Evolutionary conservation across 2,888 invertebrate genomes (phyloP).

Genomic region (Eupithecia pulchellata): DNA sequence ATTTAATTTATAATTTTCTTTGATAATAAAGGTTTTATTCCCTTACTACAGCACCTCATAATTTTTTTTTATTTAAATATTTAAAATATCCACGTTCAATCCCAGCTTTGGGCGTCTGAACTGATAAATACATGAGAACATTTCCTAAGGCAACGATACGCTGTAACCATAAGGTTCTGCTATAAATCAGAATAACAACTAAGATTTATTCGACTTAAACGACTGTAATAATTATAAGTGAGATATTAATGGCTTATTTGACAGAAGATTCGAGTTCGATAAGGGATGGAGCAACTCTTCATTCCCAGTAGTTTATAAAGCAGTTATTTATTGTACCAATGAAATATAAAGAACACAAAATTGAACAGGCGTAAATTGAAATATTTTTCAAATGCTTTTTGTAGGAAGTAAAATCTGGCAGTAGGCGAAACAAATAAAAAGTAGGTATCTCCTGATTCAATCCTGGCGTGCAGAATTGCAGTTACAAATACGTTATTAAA

Average conservation of each 20-base stretch:
- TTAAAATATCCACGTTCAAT: too few relatives aligned
- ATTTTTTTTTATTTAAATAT: too few relatives aligned
- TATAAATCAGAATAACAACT: constrained; percentile 71
- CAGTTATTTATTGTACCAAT: background rate
- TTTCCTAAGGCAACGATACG: constrained; percentile 7
- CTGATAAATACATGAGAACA: constrained; percentile 11
- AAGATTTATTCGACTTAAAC: constrained; percentile 70
- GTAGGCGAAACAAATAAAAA: too few relatives aligned
- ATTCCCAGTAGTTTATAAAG: constrained; percentile 4
- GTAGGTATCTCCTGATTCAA: background rate
- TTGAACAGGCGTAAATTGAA: background rate
- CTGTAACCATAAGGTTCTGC: constrained; percentile 57
- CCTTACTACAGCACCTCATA: too few relatives aligned
- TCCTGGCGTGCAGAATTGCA: background rate
- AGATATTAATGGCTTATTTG: constrained; percentile 17
- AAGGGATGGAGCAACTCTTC: constrained; percentile 2
- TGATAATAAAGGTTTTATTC: too few relatives aligned
- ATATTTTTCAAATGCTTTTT: background rate
- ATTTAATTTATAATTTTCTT: too few relatives aligned
- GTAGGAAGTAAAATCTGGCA: too few relatives aligned
- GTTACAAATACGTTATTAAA: background rate
- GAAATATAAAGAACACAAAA: background rate
- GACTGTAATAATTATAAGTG: constrained; percentile 27
- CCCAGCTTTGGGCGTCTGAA: background rate
- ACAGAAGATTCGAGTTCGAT: constrained; percentile 14